These are phyloP conservation scores for Eriosoma lanigerum DNA, from an alignment of 1,140 invertebrate species.

Conservation along the genomic window DNA sequence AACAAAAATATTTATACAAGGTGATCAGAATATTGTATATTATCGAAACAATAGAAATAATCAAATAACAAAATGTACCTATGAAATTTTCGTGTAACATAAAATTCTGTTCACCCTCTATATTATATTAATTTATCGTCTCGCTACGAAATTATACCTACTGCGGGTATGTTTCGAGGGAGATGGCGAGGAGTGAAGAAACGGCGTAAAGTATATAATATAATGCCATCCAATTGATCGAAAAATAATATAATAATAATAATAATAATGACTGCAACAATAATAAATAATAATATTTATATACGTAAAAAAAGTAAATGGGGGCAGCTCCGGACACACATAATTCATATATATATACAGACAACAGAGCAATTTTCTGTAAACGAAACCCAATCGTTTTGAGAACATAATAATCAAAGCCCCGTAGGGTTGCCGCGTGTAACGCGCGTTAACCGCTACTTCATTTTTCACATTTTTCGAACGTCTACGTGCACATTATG, in stretches of 20 bases:
- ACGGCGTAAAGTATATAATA: background rate
- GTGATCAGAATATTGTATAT: too few relatives aligned
- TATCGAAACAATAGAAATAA: too few relatives aligned
- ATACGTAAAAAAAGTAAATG: conserved; percentile 36
- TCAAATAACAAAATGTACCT: too few relatives aligned
- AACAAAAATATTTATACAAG: too few relatives aligned
- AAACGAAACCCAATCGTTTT: conserved; percentile 51
- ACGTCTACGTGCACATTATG: conserved; percentile 46
- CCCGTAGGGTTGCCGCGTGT: conserved; percentile 48
- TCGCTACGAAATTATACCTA: background rate
- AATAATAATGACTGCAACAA: conserved; percentile 29
- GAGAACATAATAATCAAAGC: conserved; percentile 52
- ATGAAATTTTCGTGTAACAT: too few relatives aligned
- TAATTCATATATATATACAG: conserved; percentile 50
- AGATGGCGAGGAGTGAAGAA: too few relatives aligned
- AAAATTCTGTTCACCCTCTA: too few relatives aligned
- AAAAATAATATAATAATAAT: conserved; percentile 25
- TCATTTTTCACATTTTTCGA: conserved; percentile 51
- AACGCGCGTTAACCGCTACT: conserved; percentile 50
- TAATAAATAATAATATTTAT: background rate
- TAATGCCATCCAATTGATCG: conserved; percentile 45
- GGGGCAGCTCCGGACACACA: conserved; percentile 49
- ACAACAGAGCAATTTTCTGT: conserved; percentile 51
- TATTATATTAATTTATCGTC: too few relatives aligned
- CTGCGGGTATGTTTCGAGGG: too few relatives aligned